Conservation (phyloP, 1,140 invertebrate genomes). For the Aphelinus atriplicis region DNA sequence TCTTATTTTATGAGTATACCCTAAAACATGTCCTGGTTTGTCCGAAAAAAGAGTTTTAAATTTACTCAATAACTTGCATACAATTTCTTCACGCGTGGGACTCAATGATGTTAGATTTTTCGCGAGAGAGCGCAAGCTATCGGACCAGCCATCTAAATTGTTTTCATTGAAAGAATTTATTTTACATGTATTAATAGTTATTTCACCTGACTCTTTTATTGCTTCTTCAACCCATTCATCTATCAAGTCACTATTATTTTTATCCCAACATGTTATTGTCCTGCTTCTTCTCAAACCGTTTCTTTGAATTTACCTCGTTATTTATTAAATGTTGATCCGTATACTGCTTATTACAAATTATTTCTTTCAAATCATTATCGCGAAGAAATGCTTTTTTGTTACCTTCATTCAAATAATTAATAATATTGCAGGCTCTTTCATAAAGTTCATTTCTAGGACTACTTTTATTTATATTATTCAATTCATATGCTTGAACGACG, state of each 20-base stretch:
- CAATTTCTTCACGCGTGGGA: background rate
- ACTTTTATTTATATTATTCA: background rate
- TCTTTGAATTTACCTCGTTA: too few relatives aligned
- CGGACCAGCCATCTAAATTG: background rate
- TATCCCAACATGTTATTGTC: background rate
- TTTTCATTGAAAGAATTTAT: background rate
- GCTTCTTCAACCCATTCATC: background rate
- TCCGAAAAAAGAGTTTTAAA: slow-evolving; percentile 27
- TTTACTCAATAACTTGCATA: slow-evolving; percentile 2
- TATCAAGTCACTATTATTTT: background rate
- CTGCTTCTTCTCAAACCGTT: background rate
- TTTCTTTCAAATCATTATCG: background rate
- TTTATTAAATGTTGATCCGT: too few relatives aligned
- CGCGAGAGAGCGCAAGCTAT: background rate
- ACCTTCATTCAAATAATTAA: slow-evolving; percentile 12
- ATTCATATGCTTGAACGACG: slow-evolving; percentile 6
- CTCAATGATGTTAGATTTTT: background rate
- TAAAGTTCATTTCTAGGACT: background rate
- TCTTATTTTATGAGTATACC: slow-evolving; percentile 37
- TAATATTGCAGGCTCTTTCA: background rate
- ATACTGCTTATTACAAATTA: too few relatives aligned
- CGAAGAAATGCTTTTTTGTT: background rate
- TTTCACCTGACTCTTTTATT: background rate
- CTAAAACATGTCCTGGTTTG: slow-evolving; percentile 20
- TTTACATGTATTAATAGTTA: background rate